Percentiles rank a stretch among this genome's conserved stretches.
Evolutionary conservation across 2,113 vertebrate species (phyloP).

Genomic region (Ptyas mucosa): DNA sequence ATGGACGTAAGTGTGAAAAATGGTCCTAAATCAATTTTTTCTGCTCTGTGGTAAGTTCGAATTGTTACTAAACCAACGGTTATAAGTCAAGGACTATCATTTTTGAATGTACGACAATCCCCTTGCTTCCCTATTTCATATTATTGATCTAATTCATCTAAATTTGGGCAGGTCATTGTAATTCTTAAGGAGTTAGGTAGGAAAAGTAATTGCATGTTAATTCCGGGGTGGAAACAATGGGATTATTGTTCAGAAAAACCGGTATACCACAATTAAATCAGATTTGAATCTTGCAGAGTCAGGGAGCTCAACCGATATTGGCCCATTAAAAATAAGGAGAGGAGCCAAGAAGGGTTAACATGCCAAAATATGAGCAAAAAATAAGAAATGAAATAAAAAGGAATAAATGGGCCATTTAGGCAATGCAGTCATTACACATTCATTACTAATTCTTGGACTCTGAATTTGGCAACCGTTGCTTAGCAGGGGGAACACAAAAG

Average conservation of each 20-base stretch:
- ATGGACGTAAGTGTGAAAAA: no score
- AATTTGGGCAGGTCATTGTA: neutral
- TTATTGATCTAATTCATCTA: neutral
- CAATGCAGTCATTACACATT: neutral
- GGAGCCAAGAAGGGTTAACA: neutral
- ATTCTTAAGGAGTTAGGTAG: neutral
- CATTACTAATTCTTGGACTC: neutral
- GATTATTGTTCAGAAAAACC: no score
- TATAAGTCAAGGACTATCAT: neutral
- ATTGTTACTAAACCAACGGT: no score
- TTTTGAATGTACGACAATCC: neutral
- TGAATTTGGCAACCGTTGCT: neutral
- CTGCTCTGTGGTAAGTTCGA: no score
- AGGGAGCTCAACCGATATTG: neutral
- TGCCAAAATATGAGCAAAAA: neutral
- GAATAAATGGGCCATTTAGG: neutral
- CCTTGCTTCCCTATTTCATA: neutral
- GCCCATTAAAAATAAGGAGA: neutral
- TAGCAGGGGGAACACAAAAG: neutral
- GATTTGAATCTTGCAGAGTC: neutral
- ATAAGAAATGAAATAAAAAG: no score
- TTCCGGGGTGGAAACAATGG: fast-evolving
- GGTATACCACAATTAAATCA: neutral
- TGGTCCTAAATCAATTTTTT: no score
- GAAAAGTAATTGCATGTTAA: neutral